Conservation (phyloP, 2,888 invertebrate species). For the Cephus spinipes region DNA sequence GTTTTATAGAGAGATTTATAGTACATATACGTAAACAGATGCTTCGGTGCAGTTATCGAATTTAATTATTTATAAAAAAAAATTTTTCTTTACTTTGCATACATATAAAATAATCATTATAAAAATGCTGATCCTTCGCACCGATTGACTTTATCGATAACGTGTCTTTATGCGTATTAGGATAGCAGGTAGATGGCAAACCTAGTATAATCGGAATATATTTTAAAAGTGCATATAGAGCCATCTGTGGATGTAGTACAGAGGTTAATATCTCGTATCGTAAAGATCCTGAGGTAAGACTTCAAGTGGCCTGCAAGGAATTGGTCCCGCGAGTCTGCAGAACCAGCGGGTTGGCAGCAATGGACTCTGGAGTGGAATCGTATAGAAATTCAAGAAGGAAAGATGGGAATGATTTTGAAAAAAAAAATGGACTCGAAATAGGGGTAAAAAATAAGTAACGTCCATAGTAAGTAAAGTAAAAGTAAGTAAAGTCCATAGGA, state of each 20-base stretch:
- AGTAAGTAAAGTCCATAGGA: slow-evolving; percentile 12
- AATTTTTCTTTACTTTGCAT: not conserved
- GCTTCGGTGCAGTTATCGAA: not conserved
- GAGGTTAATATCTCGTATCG: not conserved
- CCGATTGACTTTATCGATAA: not conserved
- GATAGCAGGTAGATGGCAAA: not conserved
- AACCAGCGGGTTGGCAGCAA: not conserved
- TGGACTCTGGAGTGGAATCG: not conserved
- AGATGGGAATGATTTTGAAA: not conserved
- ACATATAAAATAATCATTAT: not conserved
- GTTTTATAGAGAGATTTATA: not conserved
- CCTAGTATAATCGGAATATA: not conserved
- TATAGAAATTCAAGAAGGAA: not conserved
- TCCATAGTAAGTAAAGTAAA: too few species aligned
- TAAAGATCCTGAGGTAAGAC: not conserved
- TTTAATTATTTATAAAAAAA: not conserved
- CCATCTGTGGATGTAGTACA: not conserved
- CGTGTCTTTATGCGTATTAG: not conserved
- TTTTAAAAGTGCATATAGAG: not conserved
- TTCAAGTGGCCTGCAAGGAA: not conserved
- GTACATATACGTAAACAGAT: not conserved
- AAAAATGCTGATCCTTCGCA: not conserved
- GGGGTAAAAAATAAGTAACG: not conserved
- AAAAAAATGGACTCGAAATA: not conserved
- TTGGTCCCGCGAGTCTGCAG: not conserved